Evolutionary conservation across 2,888 invertebrate genomes (phyloP).

Genomic region (Galeopsomyia nigrocyanea): DNA sequence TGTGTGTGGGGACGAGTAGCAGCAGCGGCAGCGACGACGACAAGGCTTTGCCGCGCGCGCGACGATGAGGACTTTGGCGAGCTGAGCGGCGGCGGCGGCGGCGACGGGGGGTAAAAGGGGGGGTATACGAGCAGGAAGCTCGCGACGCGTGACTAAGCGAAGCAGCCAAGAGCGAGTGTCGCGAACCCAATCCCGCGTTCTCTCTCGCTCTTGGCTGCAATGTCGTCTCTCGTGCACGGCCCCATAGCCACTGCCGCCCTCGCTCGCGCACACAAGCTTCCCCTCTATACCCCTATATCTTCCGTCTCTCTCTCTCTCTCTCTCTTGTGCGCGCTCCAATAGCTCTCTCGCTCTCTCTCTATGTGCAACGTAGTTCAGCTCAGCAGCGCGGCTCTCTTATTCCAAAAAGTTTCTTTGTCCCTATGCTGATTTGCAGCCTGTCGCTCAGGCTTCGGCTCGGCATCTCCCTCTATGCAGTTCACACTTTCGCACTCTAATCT

Average conservation of each 20-base stretch:
- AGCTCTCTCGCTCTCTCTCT: slow-evolving; percentile 7
- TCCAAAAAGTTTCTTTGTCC: too few relatives aligned
- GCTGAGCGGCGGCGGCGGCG: slow-evolving; percentile 3
- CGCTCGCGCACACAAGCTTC: slow-evolving; percentile 10
- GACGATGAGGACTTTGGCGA: neutral
- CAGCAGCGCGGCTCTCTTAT: too few relatives aligned
- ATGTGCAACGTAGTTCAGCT: too few relatives aligned
- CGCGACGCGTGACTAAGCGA: slow-evolving; percentile 68
- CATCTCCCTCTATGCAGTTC: too few relatives aligned
- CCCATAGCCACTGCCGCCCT: slow-evolving; percentile 28
- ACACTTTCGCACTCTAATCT: too few relatives aligned
- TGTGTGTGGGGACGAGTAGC: slow-evolving; percentile 25
- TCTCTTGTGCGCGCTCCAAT: neutral
- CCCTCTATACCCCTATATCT: neutral
- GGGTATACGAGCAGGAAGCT: slow-evolving; percentile 64
- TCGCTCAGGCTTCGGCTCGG: too few relatives aligned
- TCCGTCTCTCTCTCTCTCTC: slow-evolving; percentile 8
- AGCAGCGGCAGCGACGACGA: slow-evolving; percentile 1
- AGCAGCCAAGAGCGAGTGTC: slow-evolving; percentile 42
- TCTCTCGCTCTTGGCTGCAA: slow-evolving; percentile 45
- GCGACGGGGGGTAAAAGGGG: slow-evolving; percentile 32
- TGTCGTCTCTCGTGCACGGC: slow-evolving; percentile 30
- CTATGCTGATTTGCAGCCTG: too few relatives aligned
- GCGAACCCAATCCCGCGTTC: slow-evolving; percentile 19
- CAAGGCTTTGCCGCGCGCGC: neutral